Conservation (phyloP, 2,113 vertebrate genomes). For the Rhizomys pruinosus region DNA sequence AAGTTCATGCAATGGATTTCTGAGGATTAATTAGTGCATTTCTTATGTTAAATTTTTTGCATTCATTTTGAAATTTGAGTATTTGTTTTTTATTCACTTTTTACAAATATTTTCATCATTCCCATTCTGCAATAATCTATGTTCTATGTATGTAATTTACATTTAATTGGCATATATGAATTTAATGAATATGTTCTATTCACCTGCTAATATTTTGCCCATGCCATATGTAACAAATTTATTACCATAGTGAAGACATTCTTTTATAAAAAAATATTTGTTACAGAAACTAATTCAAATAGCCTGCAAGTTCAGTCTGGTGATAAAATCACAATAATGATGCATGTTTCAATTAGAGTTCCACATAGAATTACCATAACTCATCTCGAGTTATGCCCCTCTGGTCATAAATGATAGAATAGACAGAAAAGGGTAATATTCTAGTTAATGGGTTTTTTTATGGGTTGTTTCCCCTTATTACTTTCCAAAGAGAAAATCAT, state of each 20-base stretch:
- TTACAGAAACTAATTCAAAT: background rate
- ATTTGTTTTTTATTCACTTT: constrained; percentile 26
- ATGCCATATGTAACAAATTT: constrained; percentile 16
- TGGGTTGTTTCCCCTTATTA: background rate
- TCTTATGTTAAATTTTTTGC: background rate
- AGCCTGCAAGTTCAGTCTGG: background rate
- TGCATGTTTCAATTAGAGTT: background rate
- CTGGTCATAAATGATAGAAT: background rate
- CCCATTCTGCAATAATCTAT: background rate
- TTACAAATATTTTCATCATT: background rate
- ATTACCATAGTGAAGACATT: background rate
- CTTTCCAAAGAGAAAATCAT: background rate
- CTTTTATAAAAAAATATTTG: background rate
- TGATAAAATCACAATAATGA: background rate
- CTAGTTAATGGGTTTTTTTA: background rate
- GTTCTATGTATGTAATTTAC: background rate
- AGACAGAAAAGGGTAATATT: background rate
- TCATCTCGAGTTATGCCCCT: background rate
- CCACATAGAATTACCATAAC: background rate
- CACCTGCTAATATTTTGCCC: background rate
- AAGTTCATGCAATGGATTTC: background rate
- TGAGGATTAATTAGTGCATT: background rate
- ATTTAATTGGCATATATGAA: background rate
- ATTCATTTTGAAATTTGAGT: background rate
- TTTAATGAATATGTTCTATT: background rate